Evolutionary conservation across 2,113 vertebrate species (phyloP).

Genomic region (Genyomyrus donnyi): DNA sequence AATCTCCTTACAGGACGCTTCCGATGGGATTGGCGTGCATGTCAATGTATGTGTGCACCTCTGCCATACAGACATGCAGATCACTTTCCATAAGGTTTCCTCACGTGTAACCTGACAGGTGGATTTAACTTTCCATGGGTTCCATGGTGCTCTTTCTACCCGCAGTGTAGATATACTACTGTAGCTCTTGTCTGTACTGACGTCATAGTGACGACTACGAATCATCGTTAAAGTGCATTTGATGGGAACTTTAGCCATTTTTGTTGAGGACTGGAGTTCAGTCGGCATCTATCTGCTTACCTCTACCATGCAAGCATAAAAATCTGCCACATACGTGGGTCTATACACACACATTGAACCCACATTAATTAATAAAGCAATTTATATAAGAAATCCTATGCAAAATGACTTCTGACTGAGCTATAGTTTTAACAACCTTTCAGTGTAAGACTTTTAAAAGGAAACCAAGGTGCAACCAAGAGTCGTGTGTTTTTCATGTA

Average conservation of each 20-base stretch:
- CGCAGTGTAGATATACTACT: neutral
- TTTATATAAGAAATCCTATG: slow-evolving; percentile 9
- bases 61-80: neutral
- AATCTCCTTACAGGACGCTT: neutral
- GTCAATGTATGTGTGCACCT: neutral
- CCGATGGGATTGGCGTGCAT: neutral
- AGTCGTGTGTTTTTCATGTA: neutral
- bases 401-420: slow-evolving; percentile 12
- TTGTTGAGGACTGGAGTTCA: neutral
- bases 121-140: neutral
- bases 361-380: slow-evolving; percentile 12
- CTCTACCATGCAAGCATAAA: neutral
- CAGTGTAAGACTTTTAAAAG: neutral
- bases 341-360: neutral
- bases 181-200: neutral
- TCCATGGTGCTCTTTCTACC: neutral
- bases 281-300: neutral
- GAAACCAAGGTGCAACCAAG: neutral
- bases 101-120: neutral
- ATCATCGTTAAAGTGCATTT: neutral
- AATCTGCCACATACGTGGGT: neutral
- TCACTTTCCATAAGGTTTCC: neutral
- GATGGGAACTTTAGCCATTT: slow-evolving; percentile 2
- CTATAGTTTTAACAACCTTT: slow-evolving; percentile 1
- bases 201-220: neutral